Evolutionary conservation across 2,113 vertebrate genomes (phyloP).

Genomic region (Oncorhynchus keta): DNA sequence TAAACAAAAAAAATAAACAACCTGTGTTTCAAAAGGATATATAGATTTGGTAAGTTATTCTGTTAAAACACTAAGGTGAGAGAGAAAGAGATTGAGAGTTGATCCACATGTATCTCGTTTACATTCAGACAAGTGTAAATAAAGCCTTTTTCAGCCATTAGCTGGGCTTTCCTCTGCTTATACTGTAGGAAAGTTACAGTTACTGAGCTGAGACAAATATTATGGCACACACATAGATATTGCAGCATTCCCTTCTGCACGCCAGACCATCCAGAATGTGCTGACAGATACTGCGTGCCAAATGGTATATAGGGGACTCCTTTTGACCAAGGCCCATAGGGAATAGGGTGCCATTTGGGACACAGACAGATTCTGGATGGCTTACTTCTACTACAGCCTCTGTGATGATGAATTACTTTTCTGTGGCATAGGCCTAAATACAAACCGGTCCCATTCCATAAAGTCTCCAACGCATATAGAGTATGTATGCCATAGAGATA

Average conservation of each 20-base stretch:
- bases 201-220: constrained; percentile 46
- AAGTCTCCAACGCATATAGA: not conserved
- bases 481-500: too few species aligned
- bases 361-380: too few species aligned
- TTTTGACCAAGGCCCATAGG: constrained; percentile 6
- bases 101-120: constrained; percentile 15
- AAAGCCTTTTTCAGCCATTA: constrained; percentile 11
- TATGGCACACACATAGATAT: constrained; percentile 26
- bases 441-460: not conserved
- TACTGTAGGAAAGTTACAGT: constrained; percentile 25
- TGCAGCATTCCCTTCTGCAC: constrained; percentile 24
- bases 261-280: constrained; percentile 18
- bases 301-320: not conserved
- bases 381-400: too few species aligned
- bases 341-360: constrained; percentile 10
- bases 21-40: too few species aligned
- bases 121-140: constrained; percentile 27
- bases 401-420: too few species aligned
- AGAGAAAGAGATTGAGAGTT: not conserved
- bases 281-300: not conserved
- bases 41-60: too few species aligned
- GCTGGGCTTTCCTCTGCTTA: constrained; percentile 34
- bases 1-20: not conserved
- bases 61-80: not conserved
- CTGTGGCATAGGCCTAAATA: too few species aligned